Conservation (phyloP, 1,140 invertebrate species). For the Linepithema humile region DNA sequence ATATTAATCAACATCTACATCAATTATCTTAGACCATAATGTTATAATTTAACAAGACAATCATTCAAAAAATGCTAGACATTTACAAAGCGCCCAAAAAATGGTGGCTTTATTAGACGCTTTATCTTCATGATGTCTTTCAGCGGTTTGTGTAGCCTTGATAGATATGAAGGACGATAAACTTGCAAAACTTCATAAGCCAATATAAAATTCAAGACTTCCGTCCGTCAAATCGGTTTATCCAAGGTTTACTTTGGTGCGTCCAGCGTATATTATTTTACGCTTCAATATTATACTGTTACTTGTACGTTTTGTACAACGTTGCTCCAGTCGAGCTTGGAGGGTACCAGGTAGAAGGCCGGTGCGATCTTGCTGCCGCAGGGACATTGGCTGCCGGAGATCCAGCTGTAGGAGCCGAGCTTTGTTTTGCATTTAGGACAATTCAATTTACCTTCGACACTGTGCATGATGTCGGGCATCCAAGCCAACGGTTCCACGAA, state of each 20-base stretch:
- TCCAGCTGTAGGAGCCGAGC: slow-evolving; percentile 93
- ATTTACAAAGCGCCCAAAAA: background rate
- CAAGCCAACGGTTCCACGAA: slow-evolving; percentile 93
- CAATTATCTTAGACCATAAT: slow-evolving; percentile 1
- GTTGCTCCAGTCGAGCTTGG: slow-evolving; percentile 94
- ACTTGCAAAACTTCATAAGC: background rate
- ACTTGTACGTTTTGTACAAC: slow-evolving; percentile 94
- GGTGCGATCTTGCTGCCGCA: slow-evolving; percentile 93
- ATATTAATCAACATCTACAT: background rate
- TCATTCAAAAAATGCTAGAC: background rate
- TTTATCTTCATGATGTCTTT: slow-evolving; percentile 1
- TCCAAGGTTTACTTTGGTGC: slow-evolving; percentile 12
- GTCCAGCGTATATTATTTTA: slow-evolving; percentile 9
- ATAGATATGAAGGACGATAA: background rate
- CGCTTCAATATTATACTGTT: slow-evolving; percentile 86
- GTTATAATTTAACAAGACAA: slow-evolving; percentile 33
- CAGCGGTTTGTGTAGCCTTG: background rate
- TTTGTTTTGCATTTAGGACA: slow-evolving; percentile 93
- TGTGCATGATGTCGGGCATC: slow-evolving; percentile 90
- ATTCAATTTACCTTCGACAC: slow-evolving; percentile 91
- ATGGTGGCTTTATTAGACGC: background rate
- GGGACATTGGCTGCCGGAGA: slow-evolving; percentile 91
- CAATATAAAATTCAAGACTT: background rate
- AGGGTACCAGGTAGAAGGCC: slow-evolving; percentile 93
- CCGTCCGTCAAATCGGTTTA: background rate